Base-by-base conservation (phyloP, 2,888 invertebrate genomes). In the Eristalis arbustorum region DNA sequence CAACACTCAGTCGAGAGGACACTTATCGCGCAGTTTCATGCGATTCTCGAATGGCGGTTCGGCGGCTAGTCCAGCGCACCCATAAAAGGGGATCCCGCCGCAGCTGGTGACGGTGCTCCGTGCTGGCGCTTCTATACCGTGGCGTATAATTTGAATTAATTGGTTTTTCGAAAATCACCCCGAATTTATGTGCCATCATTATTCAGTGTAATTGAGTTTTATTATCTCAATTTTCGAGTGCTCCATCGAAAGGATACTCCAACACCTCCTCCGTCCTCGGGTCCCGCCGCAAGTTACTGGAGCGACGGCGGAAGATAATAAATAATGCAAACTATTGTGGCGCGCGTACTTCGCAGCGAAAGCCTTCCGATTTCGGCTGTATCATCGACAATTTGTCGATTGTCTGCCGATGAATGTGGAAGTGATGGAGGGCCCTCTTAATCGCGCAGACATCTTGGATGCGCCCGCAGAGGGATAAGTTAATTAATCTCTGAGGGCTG, bases 161-260 rank as follows among this genome's bases (percentile, higher is more conserved):
- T 87, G 85, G 69, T 69, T 82, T 85, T 78, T 66, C 56, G 69
- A 78, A 78, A 82, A 82, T 81, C 85, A 71, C 71, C 25, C 73
- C 62, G 42, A 82, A 85, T 85, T 78, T 78, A 82, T 85, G 69
- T 71, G 71, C 66, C 77, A 74, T 82, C 82, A 82, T 82, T 82
- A 71, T 78, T 87, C 78, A 87, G 74, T 85, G 62, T 85, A 82
- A 85, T 85, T 85, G 66, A 82, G 66, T 73, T 78, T 77, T 85
- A 81, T 85, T 85, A 74, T 85, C 78, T 74, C 66, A 74, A 82
- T 82, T 71, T 68, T 81, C 75, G 49, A 77, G 69, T 66, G 69
- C 74, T 71, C 42, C 3, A 66, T 73, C 28, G 76, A 64, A 74
- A 14, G 63, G 64, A 77, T 73, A 69, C 64, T 23, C 31, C 13